Evolutionary conservation across 2,888 invertebrate species (phyloP), one percentile per base, ranked within the genome.

Genomic region (Callosobruchus maculatus): DNA sequence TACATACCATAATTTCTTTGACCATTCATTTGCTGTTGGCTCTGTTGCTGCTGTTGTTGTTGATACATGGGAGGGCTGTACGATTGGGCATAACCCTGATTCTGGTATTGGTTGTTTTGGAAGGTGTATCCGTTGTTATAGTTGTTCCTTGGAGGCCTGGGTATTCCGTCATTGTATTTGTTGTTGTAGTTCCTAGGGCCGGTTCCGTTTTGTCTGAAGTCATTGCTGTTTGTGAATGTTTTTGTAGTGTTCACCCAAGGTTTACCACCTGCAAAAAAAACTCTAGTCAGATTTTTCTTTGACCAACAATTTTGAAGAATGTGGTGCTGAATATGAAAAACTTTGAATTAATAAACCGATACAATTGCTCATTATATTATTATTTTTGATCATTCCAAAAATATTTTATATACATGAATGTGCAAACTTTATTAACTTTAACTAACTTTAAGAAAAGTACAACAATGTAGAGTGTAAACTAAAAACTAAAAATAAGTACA

Each of bases 121-220:
- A 90, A 90, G n/a, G 78, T 75, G 70, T 75, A 80, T 13, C 90
- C 89, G 85, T 89, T 89, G 30, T 88, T 89, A 80, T 91, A 92
- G 71, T 89, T 91, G 79, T 90, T 91, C 22, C 90, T 90, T 82
- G 90, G 90, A 22, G 89, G 89, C 76, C 85, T 83, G 72, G 88
- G 89, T 76, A 81, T 83, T 13, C 81, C 83, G 77, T 90, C 90
- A 79, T 89, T 89, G 78, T 90, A 89, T 78, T 90, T 89, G 79
- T 89, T 89, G 78, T 86, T 88, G 86, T 80, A 87, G 20, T 77
- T 73, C 18, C 77, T 70, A 0, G 78, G 77, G 13, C 76, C 78
- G 66, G 77, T 81, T 5, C 68, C 68, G 71, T 81, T 81, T 68
- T 77, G 78, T 69, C 78, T 82, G 22, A 80, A 82, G 2, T 77